Conservation (phyloP, 30 jellyfish, hydroid and myxozoan species). For the Mastigias papua region DNA sequence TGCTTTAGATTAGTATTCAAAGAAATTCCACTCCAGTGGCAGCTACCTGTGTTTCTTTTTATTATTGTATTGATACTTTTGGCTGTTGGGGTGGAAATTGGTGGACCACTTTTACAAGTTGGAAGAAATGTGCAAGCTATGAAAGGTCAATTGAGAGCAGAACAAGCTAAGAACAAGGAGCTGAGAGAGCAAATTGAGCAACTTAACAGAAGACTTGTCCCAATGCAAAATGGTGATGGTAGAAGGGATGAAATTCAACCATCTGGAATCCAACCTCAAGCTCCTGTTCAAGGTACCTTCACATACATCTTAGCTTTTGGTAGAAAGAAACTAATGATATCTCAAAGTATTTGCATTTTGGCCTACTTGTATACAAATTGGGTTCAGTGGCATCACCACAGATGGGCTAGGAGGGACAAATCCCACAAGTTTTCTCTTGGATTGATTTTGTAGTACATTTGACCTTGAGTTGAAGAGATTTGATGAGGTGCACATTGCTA, state of each 20-base stretch:
- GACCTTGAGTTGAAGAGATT: no score
- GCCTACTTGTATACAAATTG: no score
- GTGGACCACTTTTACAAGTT: slow-evolving; percentile 65
- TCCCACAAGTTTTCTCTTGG: no score
- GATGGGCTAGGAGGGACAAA: no score
- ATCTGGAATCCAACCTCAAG: no score
- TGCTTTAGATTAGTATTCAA: slow-evolving; percentile 67
- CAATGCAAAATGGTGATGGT: not conserved
- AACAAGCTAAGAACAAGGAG: not conserved
- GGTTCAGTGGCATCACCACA: no score
- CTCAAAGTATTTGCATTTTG: no score
- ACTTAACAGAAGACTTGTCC: not conserved
- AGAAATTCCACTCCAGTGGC: slow-evolving; percentile 89
- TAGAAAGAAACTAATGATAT: no score
- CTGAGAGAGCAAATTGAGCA: not conserved
- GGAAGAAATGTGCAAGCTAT: slow-evolving; percentile 27
- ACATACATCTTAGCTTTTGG: no score
- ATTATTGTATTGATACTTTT: slow-evolving; percentile 20
- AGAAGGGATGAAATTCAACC: not conserved
- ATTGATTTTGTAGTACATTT: no score
- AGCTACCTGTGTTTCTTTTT: slow-evolving; percentile 67
- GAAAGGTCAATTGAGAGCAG: not conserved
- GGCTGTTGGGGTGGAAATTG: slow-evolving; percentile 64
- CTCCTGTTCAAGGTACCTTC: no score
- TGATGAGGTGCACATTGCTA: no score